Base-by-base conservation (phyloP, 2,113 vertebrate species). In the Ia io region DNA sequence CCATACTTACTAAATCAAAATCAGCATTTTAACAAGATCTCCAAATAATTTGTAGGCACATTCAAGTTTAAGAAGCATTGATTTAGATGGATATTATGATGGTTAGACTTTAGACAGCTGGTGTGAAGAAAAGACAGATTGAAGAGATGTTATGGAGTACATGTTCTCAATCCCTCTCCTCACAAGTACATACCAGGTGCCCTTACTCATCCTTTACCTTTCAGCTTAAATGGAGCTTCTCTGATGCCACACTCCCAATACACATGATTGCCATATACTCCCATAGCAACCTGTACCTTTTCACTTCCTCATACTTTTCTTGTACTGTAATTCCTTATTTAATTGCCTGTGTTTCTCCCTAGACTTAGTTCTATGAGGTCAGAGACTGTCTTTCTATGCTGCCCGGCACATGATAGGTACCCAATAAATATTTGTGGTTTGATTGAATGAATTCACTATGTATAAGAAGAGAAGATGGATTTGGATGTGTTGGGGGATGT, bases 381-480 rank as follows among this genome's bases (percentile, higher is more conserved):
- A 89, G 30, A 32, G 35, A 32, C 37, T 90, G 11, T 65, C 71
- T 92, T 90, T 82, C 47, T 94, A 2, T 84, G 85, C 35, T 94
- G 22, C 59, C 25, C 73, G 13, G 69, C 47, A 69, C 8, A 9
- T 32, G 59, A 17, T 51, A 89, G 37, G 16, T n/a, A 76, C 76
- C 22, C 83, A 47, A 1, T 88, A 84, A 82, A 65, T 67, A 73
- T 25, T 53, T 71, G 13, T 83, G n/a, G 56, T 84, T 83, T 87
- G 22, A 22, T 35, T 91, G 86, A 94, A 83, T 92, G 71, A 90
- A 40, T 67, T 93, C 14, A 56, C 30, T 20, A 32, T 63, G 23
- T 77, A 3, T 59, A 79, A 88, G 49, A 94, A 53, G 49, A 91
- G 40, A 93, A 93, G 37, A 35, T 91, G 6, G n/a, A 93, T 70